Percentiles rank a stretch among this genome's conserved stretches.
phyloP scores from a whole-genome alignment of 2,113 vertebrate genomes.

The Symphodus melops region DNA sequence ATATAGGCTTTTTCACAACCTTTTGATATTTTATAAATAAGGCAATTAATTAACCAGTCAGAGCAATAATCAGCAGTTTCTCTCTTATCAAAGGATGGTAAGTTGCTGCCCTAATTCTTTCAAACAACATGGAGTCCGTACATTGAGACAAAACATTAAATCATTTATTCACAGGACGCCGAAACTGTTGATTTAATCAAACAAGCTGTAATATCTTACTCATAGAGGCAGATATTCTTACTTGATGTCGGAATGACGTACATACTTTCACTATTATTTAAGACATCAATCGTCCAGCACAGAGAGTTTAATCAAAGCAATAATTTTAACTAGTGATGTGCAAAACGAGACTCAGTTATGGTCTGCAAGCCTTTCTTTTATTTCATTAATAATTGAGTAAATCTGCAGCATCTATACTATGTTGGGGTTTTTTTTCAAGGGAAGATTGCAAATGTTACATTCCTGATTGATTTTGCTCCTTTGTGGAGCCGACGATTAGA shows the following conservation, averaged over 20 bases:
- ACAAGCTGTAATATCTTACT: neutral
- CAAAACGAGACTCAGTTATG: neutral
- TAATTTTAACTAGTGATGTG: conserved; percentile 8
- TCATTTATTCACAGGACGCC: neutral
- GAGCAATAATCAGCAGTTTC: too few relatives aligned
- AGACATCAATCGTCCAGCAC: neutral
- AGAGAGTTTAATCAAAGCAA: conserved; percentile 35
- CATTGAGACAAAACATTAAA: too few relatives aligned
- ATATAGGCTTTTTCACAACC: too few relatives aligned
- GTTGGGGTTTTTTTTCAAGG: neutral
- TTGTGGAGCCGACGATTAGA: neutral
- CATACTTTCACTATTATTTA: conserved; percentile 10
- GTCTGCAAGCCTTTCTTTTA: conserved; percentile 5
- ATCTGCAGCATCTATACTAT: neutral
- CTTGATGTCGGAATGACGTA: neutral
- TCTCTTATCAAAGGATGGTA: too few relatives aligned
- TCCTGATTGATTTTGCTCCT: conserved; percentile 5
- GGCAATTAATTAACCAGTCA: too few relatives aligned
- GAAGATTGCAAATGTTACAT: neutral
- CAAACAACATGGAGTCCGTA: too few relatives aligned
- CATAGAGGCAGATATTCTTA: neutral
- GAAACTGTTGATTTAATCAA: too few relatives aligned
- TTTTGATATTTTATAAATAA: too few relatives aligned
- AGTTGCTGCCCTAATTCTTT: too few relatives aligned
- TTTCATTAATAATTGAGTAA: neutral